Percentiles rank a stretch among this genome's conserved stretches.
These are phyloP conservation scores for Dusona sp. DNA, from an alignment of 2,888 invertebrate species.

Conservation along the genomic window DNA sequence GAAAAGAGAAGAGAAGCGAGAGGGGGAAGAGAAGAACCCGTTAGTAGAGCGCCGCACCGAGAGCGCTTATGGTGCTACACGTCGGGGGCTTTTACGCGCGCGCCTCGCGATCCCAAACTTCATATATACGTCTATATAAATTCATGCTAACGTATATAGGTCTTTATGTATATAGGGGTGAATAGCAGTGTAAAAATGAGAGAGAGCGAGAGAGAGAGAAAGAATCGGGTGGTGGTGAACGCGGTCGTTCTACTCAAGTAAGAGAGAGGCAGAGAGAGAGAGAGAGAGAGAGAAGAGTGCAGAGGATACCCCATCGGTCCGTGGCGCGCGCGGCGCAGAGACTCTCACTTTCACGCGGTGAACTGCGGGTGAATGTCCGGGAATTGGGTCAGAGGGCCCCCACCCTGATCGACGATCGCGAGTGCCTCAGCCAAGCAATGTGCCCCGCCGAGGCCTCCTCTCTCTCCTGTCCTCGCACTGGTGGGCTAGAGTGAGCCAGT, in stretches of 20 bases:
- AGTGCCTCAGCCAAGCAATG: constrained; percentile 86
- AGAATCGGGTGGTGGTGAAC: constrained; percentile 64
- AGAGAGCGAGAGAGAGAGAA: constrained; percentile 70
- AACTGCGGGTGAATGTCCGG: constrained; percentile 90
- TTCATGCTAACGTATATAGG: constrained; percentile 2
- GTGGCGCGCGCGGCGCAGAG: constrained; percentile 82
- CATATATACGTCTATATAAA: constrained; percentile 34
- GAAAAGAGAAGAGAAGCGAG: constrained; percentile 76
- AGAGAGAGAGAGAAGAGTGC: constrained; percentile 66
- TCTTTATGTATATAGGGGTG: constrained; percentile 59
- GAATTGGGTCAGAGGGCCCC: constrained; percentile 92
- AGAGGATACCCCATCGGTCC: constrained; percentile 57
- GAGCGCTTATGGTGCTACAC: constrained; percentile 66
- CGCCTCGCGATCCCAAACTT: constrained; percentile 68
- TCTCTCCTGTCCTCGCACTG: constrained; percentile 76
- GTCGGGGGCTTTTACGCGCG: constrained; percentile 60
- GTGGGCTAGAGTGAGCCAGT: constrained; percentile 83
- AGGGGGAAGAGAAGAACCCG: constrained; percentile 84
- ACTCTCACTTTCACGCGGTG: constrained; percentile 88
- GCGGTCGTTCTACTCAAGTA: constrained; percentile 68
- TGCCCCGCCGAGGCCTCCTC: constrained; percentile 83
- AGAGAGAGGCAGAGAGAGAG: constrained; percentile 73
- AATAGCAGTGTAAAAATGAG: constrained; percentile 81
- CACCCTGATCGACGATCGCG: constrained; percentile 85
- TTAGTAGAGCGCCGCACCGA: constrained; percentile 79